Evolutionary conservation across 2,888 invertebrate genomes (phyloP).

Genomic region (Tachina lurida): DNA sequence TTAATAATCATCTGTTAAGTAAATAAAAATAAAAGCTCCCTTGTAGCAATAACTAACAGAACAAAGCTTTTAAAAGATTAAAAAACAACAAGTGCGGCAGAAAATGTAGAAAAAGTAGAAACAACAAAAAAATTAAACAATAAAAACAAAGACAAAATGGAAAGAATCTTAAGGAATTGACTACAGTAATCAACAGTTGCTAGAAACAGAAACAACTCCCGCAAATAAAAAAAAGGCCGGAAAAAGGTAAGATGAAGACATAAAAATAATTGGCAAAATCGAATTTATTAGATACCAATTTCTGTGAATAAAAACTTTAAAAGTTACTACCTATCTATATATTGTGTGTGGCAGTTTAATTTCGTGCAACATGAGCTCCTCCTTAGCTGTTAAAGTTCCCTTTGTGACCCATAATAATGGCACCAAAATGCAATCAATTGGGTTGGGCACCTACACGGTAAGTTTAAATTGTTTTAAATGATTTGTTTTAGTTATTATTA

Average conservation of each 20-base stretch:
- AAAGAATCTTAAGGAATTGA: slow-evolving; percentile 16
- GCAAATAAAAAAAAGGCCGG: neutral
- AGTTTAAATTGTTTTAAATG: slow-evolving; percentile 39
- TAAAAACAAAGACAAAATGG: neutral
- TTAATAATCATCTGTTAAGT: slow-evolving; percentile 8
- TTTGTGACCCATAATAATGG: slow-evolving; percentile 80
- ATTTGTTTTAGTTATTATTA: neutral
- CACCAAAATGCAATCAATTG: slow-evolving; percentile 79
- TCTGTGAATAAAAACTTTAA: neutral
- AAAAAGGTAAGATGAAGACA: neutral
- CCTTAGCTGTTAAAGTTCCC: slow-evolving; percentile 64
- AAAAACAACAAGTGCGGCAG: slow-evolving; percentile 4
- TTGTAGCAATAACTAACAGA: slow-evolving; percentile 12
- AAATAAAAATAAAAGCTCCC: slow-evolving; percentile 30
- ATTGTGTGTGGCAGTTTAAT: slow-evolving; percentile 9
- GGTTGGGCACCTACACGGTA: slow-evolving; percentile 81
- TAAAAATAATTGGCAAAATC: slow-evolving; percentile 1
- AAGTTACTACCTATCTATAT: neutral
- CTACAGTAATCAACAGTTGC: slow-evolving; percentile 58
- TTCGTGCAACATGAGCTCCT: slow-evolving; percentile 51
- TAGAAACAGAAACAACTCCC: slow-evolving; percentile 7
- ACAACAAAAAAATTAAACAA: neutral
- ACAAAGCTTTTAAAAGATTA: slow-evolving; percentile 40
- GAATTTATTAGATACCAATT: neutral
- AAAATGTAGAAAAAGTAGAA: neutral